These are phyloP conservation scores for Siniperca chuatsi DNA, from an alignment of 2,113 vertebrate species.

Conservation along the genomic window DNA sequence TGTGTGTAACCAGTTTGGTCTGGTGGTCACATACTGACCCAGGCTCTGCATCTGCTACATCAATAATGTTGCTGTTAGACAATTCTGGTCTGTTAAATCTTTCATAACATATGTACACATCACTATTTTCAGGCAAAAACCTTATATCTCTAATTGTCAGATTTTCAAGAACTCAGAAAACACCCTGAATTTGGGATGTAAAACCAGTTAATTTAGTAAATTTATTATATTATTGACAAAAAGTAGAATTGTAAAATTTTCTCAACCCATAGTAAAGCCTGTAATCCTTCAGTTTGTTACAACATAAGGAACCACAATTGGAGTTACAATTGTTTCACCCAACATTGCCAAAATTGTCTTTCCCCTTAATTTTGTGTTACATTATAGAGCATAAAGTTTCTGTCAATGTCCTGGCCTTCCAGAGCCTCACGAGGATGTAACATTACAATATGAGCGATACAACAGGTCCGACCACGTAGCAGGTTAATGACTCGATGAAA, in stretches of 20 bases:
- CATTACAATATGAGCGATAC: conserved; percentile 1
- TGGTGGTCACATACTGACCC: background rate
- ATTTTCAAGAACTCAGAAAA: background rate
- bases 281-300: background rate
- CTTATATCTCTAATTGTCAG: background rate
- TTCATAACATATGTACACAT: conserved; percentile 7
- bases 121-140: background rate
- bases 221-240: background rate
- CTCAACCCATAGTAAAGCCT: background rate
- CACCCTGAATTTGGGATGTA: background rate
- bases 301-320: background rate
- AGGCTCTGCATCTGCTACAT: conserved; percentile 11
- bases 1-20: background rate
- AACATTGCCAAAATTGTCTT: background rate
- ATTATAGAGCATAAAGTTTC: background rate
- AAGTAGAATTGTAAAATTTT: background rate
- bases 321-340: background rate
- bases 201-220: background rate
- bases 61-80: background rate
- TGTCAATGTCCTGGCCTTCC: background rate
- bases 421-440: conserved; percentile 11
- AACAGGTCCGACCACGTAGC: background rate
- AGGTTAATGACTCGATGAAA: conserved; percentile 7
- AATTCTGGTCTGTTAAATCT: background rate
- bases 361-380: background rate